Evolutionary conservation across 2,888 invertebrate species (phyloP), one percentile per base, ranked within the genome.

Genomic region (Drosophila koepferae): DNA sequence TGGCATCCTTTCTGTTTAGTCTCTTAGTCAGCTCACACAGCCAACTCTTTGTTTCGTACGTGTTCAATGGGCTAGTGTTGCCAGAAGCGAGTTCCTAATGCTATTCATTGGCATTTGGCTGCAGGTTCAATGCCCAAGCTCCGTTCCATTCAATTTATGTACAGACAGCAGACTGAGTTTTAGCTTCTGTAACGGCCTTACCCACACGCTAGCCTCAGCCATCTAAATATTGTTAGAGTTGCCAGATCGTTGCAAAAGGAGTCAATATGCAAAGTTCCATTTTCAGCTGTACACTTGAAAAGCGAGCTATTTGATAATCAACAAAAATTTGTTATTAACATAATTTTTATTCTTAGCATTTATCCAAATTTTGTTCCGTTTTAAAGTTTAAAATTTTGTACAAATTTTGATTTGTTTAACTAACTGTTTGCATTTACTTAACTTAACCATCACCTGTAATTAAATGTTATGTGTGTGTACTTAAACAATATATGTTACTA

Each of bases 61-160:
- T 90, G 89, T 81, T 90, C 85, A 90, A 90, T 90, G 80, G 90
- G 82, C 89, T 82, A 78, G 79, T 71, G 79, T 71, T 59, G 67
- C 59, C 70, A 59, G 55, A 34, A 58, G 67, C 55, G 10, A 8
- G 14, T 46, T 43, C n/a, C 38, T 23, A 51, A 46, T 16, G 44
- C 9, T 4, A 43, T 4, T 20, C 18, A 20, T 23, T 18, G 54
- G 60, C 48, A 31, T 54, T 18, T 34, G 12, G 18, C 18, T 16
- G 14, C 34, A 66, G 70, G 89, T 86, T 83, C 89, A 84, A 83
- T 83, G 87, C 54, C 66, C 81, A 72, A 55, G 51, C 60, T 31
- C n/a, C 23, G 20, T 16, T 43, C 31, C 38, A 44, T 72, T 54
- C 31, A 31, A 18, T 58, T 44, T 61, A 53, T 65, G 31, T 20